A percentile compares a stretch with the other conserved stretches of the same genome.
Conservation (phyloP, 2,888 invertebrate genomes). For the Miltochrista miniata region DNA sequence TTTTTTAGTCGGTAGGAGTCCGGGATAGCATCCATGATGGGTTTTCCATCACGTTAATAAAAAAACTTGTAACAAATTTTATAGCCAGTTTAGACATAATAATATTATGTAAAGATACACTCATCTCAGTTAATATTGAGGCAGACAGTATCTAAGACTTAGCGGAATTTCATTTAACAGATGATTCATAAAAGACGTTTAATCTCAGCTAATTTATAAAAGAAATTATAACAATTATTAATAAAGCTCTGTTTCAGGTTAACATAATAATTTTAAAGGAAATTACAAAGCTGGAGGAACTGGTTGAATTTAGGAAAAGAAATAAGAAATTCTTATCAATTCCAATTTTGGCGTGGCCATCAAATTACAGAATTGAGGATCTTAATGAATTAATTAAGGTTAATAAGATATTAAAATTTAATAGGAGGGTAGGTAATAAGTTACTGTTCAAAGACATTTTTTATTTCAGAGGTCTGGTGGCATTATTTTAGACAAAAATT, state of each 20-base stretch:
- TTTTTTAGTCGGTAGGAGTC: too few species aligned
- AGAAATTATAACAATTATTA: too few species aligned
- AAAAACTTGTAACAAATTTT: too few species aligned
- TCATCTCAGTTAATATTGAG: too few species aligned
- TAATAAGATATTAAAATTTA: constrained; percentile 39
- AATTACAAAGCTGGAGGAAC: constrained; percentile 29
- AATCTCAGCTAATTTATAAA: too few species aligned
- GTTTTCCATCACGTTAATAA: too few species aligned
- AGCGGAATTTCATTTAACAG: too few species aligned
- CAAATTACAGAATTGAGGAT: constrained; percentile 37
- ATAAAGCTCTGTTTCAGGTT: constrained; percentile 28
- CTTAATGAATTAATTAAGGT: constrained; percentile 48
- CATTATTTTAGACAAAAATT: constrained; percentile 38
- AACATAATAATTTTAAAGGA: constrained; percentile 50
- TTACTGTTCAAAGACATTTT: constrained; percentile 14
- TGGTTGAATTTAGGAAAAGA: constrained; percentile 35
- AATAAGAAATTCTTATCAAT: constrained; percentile 35
- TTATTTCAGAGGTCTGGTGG: constrained; percentile 48
- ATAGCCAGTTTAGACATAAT: too few species aligned
- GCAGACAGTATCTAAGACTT: too few species aligned
- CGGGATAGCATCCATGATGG: too few species aligned
- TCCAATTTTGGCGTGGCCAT: constrained; percentile 43
- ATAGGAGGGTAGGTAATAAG: constrained; percentile 19
- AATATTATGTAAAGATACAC: too few species aligned
- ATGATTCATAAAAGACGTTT: too few species aligned